Base-by-base conservation (phyloP, 1,140 invertebrate species). In the Stegodyphus mimosarum region DNA sequence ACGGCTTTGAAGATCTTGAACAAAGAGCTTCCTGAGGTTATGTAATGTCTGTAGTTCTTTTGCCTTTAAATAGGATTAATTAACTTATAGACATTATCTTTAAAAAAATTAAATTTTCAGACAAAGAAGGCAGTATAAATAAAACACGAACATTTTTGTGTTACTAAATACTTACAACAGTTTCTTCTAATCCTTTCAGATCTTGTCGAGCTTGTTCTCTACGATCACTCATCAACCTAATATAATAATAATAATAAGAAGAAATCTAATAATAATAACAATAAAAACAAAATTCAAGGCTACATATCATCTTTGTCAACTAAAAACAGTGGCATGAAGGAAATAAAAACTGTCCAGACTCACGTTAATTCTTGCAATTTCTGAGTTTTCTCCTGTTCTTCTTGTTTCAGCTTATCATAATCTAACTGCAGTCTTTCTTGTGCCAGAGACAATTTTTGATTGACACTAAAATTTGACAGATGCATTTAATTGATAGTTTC, bases 1-100 rank as follows among this genome's bases (percentile, higher is more conserved):
- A 75, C 92, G 90, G 89, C 95, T 95, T 93, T 97, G 96, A 17
- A 99, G 91, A 91, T 99, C 98, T 74, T 99, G 97, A n/a, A 99
- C 97, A 91, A 99, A 99, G 70, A 99, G 92, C 92, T 99, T 99
- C 64, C 98, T 93, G 74, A 99, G 92, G 92, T 99, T 99, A 92
- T 99, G 97, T 87, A 99, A 91, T 0, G 98, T 99, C 91, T 99
- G 97, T 84, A 99, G 91, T 92, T 99, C 98, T 91, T 99, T 99
- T 77, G 97, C 95, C 87, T 87, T 49, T 48, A 76, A 72, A 64
- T 64, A 33, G 33, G 33, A 33, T 33, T 33, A 33, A 33, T 33
- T 33, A 33, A 33, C 1, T 33, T 33, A 33, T 33, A 33, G 33
- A 1, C 33, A 33, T 33, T 33, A 33, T 33, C 1, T 33, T 33